Percentiles rank a stretch among this genome's conserved stretches.
These are phyloP conservation scores for Drosophila willistoni DNA, from an alignment of 1,140 invertebrate species.

Conservation along the genomic window DNA sequence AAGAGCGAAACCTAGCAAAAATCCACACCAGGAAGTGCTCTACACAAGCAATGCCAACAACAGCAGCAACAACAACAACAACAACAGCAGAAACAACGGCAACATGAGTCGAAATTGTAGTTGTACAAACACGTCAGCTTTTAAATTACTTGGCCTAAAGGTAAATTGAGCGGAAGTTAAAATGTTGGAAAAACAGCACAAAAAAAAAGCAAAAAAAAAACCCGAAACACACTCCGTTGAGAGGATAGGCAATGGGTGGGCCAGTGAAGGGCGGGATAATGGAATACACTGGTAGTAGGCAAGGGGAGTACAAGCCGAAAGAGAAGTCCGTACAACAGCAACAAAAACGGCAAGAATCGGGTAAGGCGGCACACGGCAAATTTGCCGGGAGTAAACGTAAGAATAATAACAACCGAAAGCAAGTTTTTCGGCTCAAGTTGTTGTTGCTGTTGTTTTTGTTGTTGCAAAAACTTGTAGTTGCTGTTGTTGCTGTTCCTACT, in stretches of 20 bases:
- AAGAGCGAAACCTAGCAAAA: slow-evolving; percentile 64
- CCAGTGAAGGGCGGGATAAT: slow-evolving; percentile 41
- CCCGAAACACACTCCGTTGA: slow-evolving; percentile 41
- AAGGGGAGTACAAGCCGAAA: slow-evolving; percentile 29
- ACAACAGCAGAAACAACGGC: slow-evolving; percentile 58
- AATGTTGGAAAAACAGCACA: slow-evolving; percentile 79
- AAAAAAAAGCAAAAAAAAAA: slow-evolving; percentile 52
- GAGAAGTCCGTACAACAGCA: slow-evolving; percentile 55
- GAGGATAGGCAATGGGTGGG: slow-evolving; percentile 24
- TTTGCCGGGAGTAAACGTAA: slow-evolving; percentile 79
- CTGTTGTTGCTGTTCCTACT: slow-evolving; percentile 49
- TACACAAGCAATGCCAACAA: slow-evolving; percentile 73
- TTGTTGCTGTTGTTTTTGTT: slow-evolving; percentile 26
- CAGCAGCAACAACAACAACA: slow-evolving; percentile 29
- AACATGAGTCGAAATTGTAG: slow-evolving; percentile 81
- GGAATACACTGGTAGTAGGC: slow-evolving; percentile 45
- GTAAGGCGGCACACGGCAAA: slow-evolving; percentile 70
- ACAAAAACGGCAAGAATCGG: background rate
- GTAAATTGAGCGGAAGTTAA: slow-evolving; percentile 82
- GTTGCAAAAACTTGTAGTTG: slow-evolving; percentile 18
- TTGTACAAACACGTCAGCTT: slow-evolving; percentile 82
- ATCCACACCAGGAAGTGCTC: slow-evolving; percentile 76
- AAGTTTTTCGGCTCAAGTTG: slow-evolving; percentile 74
- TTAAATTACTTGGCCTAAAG: slow-evolving; percentile 82
- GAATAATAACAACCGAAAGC: slow-evolving; percentile 80